Conservation (phyloP, 2,797 vertebrate genomes). For the Craterocephalus amniculus region DNA sequence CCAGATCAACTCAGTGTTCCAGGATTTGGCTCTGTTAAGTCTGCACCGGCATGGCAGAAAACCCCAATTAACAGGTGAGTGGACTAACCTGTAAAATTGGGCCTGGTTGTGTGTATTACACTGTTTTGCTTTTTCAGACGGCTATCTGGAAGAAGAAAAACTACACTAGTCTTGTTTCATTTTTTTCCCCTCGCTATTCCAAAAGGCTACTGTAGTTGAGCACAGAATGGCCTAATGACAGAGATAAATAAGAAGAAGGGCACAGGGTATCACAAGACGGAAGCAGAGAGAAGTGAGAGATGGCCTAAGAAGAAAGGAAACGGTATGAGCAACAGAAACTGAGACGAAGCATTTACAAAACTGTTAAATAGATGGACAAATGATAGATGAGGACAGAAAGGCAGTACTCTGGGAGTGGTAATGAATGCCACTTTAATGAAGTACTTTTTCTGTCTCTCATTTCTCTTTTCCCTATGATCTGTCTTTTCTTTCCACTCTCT, state of each 20-base stretch:
- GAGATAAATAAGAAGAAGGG: slow-evolving; percentile 48
- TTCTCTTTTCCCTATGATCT: slow-evolving; percentile 35
- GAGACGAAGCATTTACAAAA: slow-evolving; percentile 17
- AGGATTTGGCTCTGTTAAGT: slow-evolving; percentile 32
- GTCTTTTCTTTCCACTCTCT: slow-evolving; percentile 28
- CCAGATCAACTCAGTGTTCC: slow-evolving; percentile 18
- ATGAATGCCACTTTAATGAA: slow-evolving; percentile 60
- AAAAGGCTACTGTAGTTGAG: slow-evolving; percentile 41
- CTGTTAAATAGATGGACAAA: slow-evolving; percentile 21
- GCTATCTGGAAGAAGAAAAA: slow-evolving; percentile 36
- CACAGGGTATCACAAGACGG: slow-evolving; percentile 4
- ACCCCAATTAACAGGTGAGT: slow-evolving; percentile 51
- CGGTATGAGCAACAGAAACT: slow-evolving; percentile 5
- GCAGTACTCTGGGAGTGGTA: slow-evolving; percentile 35
- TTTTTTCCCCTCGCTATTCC: slow-evolving; percentile 27
- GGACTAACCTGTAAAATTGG: slow-evolving; percentile 41
- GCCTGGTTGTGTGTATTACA: slow-evolving; percentile 41
- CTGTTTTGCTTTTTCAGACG: slow-evolving; percentile 30
- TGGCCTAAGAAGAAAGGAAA: slow-evolving; percentile 22
- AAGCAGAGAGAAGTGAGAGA: slow-evolving; percentile 19
- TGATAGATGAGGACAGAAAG: slow-evolving; percentile 38
- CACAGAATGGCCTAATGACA: slow-evolving; percentile 43
- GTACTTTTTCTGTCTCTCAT: slow-evolving; percentile 29
- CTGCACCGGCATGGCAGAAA: slow-evolving; percentile 42
- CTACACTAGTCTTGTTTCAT: slow-evolving; percentile 26